These are phyloP conservation scores for Heliconius hortense DNA, from an alignment of 2,888 invertebrate species.

Conservation along the genomic window DNA sequence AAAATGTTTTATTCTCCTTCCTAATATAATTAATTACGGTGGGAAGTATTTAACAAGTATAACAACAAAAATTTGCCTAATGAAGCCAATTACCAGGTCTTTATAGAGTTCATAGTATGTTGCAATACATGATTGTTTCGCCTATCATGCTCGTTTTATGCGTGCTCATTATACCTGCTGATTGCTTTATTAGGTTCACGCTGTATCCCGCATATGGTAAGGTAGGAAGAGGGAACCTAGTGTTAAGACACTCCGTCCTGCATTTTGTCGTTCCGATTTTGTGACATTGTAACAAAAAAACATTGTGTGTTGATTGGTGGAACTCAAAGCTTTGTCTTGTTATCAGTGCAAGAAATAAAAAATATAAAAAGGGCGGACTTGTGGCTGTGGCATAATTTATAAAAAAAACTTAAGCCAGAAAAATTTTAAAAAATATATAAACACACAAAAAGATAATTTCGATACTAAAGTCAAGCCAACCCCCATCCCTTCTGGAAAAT, in stretches of 20 bases:
- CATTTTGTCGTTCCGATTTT: too few species aligned
- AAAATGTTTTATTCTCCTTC: neutral
- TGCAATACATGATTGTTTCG: neutral
- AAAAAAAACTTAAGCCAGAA: too few species aligned
- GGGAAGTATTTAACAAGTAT: neutral
- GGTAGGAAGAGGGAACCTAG: too few species aligned
- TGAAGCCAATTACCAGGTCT: conserved; percentile 19
- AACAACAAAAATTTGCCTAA: conserved; percentile 6
- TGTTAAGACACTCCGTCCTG: neutral
- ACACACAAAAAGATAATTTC: too few species aligned
- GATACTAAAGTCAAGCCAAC: too few species aligned
- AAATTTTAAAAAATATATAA: too few species aligned
- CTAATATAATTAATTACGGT: conserved; percentile 19
- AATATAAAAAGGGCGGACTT: too few species aligned
- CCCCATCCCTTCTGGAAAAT: neutral
- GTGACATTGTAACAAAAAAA: neutral
- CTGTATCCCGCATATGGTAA: too few species aligned
- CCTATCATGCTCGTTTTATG: neutral
- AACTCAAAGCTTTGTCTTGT: neutral
- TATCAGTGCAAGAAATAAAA: neutral
- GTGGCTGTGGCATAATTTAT: too few species aligned
- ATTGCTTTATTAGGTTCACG: too few species aligned
- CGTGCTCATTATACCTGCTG: too few species aligned
- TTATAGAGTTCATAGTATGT: neutral
- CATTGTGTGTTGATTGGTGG: neutral